These are phyloP conservation scores for Drosophila takahashii DNA, from an alignment of 1,140 invertebrate species.

Conservation along the genomic window DNA sequence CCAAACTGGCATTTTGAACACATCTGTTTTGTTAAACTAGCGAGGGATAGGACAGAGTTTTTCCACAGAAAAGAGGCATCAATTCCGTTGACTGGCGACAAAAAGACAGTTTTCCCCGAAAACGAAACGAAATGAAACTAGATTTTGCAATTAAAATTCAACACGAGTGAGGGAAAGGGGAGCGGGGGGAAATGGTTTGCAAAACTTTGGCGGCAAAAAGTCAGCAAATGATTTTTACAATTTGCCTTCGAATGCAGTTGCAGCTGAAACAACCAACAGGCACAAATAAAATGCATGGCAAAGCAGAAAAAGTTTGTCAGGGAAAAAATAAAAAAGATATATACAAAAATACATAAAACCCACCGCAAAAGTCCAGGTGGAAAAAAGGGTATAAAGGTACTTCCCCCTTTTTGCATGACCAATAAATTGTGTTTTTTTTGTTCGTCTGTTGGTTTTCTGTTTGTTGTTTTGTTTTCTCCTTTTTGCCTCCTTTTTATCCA, in stretches of 20 bases:
- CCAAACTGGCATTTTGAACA: not conserved
- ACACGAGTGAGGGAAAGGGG: not conserved
- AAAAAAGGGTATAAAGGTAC: constrained; percentile 31
- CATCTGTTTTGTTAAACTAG: constrained; percentile 1
- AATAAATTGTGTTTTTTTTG: constrained; percentile 53
- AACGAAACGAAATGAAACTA: constrained; percentile 58
- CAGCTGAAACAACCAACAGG: constrained; percentile 20
- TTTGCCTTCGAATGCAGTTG: constrained; percentile 52
- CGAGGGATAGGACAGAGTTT: constrained; percentile 3
- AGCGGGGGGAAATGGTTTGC: not conserved
- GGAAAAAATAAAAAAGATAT: constrained; percentile 1
- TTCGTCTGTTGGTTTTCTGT: constrained; percentile 13
- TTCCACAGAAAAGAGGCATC: constrained; percentile 34
- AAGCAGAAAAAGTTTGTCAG: constrained; percentile 22
- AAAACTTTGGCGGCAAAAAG: constrained; percentile 54
- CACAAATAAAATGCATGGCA: constrained; percentile 50
- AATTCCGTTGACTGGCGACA: constrained; percentile 50
- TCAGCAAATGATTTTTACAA: constrained; percentile 70
- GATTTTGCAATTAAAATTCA: constrained; percentile 72
- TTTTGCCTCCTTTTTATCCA: constrained; percentile 37
- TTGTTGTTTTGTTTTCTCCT: constrained; percentile 2
- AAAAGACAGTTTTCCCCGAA: constrained; percentile 34
- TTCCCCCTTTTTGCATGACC: constrained; percentile 26
- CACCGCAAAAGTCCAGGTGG: constrained; percentile 43
- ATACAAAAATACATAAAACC: constrained; percentile 15